Evolutionary conservation across 2,113 vertebrate genomes (phyloP).

Genomic region (Calypte anna): DNA sequence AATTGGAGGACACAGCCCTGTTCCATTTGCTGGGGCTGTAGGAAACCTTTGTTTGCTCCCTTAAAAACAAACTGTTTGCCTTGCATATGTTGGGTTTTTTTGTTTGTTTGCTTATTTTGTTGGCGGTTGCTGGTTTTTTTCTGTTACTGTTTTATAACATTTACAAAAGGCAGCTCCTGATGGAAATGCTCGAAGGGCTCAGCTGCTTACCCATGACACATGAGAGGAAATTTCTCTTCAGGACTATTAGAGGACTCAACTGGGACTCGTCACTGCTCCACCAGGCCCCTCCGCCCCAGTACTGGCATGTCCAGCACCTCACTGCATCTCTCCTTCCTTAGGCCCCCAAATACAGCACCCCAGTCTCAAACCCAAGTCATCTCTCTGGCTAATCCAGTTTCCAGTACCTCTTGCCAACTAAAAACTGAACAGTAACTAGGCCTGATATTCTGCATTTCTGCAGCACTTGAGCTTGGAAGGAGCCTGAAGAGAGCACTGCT

Average conservation of each 20-base stretch:
- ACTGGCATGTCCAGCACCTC: neutral
- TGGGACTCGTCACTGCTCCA: neutral
- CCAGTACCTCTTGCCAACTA: neutral
- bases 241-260: neutral
- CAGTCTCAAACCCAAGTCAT: neutral
- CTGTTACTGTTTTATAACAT: neutral
- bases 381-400: neutral
- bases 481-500: neutral
- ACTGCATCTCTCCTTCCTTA: neutral
- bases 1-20: neutral
- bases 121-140: neutral
- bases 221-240: neutral
- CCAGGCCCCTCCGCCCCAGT: neutral
- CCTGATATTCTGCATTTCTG: neutral
- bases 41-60: neutral
- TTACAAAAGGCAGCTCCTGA: slow-evolving; percentile 5
- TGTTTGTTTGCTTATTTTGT: too few relatives aligned
- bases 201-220: neutral
- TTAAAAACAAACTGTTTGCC: neutral
- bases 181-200: neutral
- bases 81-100: neutral
- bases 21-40: neutral
- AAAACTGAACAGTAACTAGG: neutral
- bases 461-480: neutral
- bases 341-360: neutral